Evolutionary conservation across 37 sponge, comb jelly and placozoan species (phyloP), one percentile per base, ranked within the genome.

Genomic region (Trichoplax adhaerens): DNA sequence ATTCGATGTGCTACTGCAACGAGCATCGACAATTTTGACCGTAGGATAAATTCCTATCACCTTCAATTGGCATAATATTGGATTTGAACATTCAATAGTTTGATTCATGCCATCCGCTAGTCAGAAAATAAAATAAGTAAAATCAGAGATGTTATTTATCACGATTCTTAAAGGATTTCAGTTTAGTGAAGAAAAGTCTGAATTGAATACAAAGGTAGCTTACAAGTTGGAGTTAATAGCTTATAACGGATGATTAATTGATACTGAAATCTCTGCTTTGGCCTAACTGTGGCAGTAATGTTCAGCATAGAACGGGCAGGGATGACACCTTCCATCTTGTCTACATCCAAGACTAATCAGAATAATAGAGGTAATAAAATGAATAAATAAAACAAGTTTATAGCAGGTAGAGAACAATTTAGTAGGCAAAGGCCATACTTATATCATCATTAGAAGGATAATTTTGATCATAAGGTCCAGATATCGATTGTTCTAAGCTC

Each of bases 21-120:
- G 64, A 4, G 86, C 68, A 59, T 88, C 86, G 1, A 75, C 66
- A 54, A 93, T 81, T 4, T 62, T 63, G 62, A 93, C 76, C 5
- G 77, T 65, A 54, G 94, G 94, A 75, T 83, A 93, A 60, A 77
- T 79, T 3, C 83, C 94, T 0, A 54, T 49, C 29, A 29, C 29
- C 29, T 29, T 29, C 29, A 29, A 29, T 29, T 29, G 29, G 29
- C 29, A 29, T 29, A 29, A 29, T 29, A 29, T 29, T 29, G 29
- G 29, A 29, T 29, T 29, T 29, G 29, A 29, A 29, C 29, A 29
- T 29, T 29, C 29, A 29, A 29, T 29, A 29, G 29, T 29, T 29
- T 29, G 29, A 29, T 29, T 29, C 29, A 29, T 29, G 29, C 29
- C 29, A 29, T 29, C 29, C 29, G 29, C 29, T 29, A 29, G 29